Base-by-base conservation (phyloP, 2,113 vertebrate genomes). In the Brachyhypopomus gauderio region DNA sequence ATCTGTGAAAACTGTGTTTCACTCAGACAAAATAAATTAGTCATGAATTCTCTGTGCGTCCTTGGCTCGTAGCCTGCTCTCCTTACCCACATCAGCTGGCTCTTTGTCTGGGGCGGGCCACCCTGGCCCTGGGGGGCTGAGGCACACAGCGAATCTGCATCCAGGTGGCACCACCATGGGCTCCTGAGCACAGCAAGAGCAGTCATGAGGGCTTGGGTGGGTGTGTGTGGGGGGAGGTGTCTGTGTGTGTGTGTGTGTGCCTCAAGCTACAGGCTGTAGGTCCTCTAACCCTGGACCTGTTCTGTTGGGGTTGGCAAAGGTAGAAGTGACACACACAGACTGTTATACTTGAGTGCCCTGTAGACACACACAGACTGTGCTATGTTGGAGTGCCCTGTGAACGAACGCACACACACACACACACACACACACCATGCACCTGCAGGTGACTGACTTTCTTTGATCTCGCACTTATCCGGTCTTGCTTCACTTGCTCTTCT, bases 401-500 rank as follows among this genome's bases (percentile, higher is more conserved):
- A 19, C 62, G 59, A 2, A 17, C 45, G 38, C 74, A 48, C 22
- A 71, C 58, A 73, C 36, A 56, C 41, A 73, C 63, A 73, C 22
- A 34, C 69, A 59, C 86, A 90, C 88, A 90, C 85, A 86, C 90
- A 30, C 56, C 25, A 59, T 75, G 75, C 87, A 88, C 88, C 87
- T 88, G 86, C 80, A 25, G 85, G 56, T 38, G 27, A 55, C 72
- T 66, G 72, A n/a, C 82, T 77, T 66, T 52, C 62, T 82, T 91
- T 90, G 89, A 90, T 88, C 36, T 52, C 27, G 41, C 6, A 41
- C 52, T 85, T 81, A 25, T 69, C 64, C 59, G 78, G 22, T 85
- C 71, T 36, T 77, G 67, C 34, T 77, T 25, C 27, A 72, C 64
- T 25, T 64, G 1, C 60, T 72, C 67, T 72, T 48, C 55, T 66